Percentiles rank a stretch among this genome's conserved stretches.
These are phyloP conservation scores for Coendou prehensilis DNA, from an alignment of 2,797 vertebrate genomes.

Conservation along the genomic window DNA sequence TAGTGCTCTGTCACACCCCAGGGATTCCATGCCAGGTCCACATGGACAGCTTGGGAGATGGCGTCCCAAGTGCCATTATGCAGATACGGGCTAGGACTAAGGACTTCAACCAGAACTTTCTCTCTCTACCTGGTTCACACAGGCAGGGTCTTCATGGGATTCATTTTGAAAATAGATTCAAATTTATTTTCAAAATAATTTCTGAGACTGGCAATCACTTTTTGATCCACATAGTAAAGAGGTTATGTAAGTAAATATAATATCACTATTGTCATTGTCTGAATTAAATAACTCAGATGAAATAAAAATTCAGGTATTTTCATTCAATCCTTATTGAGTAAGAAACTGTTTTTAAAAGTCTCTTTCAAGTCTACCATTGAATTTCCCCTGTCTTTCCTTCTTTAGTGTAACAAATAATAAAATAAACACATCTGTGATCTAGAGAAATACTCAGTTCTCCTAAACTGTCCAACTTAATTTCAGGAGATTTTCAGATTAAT, in stretches of 20 bases:
- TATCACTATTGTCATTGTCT: background rate
- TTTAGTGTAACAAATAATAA: background rate
- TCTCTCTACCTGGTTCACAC: background rate
- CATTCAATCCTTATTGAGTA: background rate
- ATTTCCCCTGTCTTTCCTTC: background rate
- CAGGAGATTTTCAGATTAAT: background rate
- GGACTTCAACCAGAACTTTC: background rate
- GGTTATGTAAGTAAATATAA: background rate
- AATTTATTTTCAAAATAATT: background rate
- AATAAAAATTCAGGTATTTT: background rate
- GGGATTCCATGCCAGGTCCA: background rate
- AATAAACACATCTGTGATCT: background rate
- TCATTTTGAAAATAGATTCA: background rate
- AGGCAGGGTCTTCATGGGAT: background rate
- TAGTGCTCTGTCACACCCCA: background rate
- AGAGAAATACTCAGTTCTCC: background rate
- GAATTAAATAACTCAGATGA: background rate
- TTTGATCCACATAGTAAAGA: background rate
- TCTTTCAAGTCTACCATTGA: background rate
- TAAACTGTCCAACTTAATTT: background rate
- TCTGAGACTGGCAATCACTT: background rate
- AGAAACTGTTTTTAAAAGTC: background rate
- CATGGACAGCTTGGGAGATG: too few species aligned
- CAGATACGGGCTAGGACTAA: rapidly evolving
- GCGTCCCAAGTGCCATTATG: rapidly evolving